Evolutionary conservation across 2,113 vertebrate genomes (phyloP).

Genomic region (Tenebrosternarchus preto): DNA sequence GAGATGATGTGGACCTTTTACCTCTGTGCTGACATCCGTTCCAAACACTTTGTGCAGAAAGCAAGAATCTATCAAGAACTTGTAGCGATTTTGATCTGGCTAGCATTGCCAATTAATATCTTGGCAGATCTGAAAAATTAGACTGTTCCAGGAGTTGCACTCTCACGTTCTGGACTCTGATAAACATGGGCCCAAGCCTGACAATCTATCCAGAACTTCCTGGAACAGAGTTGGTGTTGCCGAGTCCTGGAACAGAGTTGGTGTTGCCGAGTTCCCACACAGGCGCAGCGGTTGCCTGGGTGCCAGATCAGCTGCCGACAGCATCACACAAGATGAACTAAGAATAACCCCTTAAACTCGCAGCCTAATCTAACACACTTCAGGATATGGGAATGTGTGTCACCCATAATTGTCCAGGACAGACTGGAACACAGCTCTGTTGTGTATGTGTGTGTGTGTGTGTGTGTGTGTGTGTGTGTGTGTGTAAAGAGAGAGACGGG

Average conservation of each 20-base stretch:
- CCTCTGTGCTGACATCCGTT: background rate
- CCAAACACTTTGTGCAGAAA: background rate
- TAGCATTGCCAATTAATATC: background rate
- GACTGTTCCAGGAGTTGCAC: background rate
- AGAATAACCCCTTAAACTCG: constrained; percentile 70
- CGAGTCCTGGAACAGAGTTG: constrained; percentile 55
- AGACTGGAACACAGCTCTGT: constrained; percentile 26
- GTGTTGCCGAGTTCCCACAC: constrained; percentile 49
- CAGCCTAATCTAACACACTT: constrained; percentile 64
- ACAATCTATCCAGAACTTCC: background rate
- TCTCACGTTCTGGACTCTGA: constrained; percentile 6
- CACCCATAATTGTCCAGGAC: constrained; percentile 42
- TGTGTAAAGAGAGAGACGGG: too few species aligned
- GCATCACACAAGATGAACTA: constrained; percentile 55
- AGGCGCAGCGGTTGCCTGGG: constrained; percentile 17
- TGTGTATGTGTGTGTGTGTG: constrained; percentile 33
- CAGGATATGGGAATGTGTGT: constrained; percentile 52
- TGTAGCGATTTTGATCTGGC: background rate
- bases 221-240: constrained; percentile 9
- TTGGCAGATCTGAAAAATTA: background rate
- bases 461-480: constrained; percentile 16
- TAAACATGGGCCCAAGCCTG: constrained; percentile 9
- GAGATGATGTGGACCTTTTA: background rate
- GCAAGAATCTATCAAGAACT: background rate
- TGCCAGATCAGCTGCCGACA: constrained; percentile 51